These are phyloP conservation scores for Thunnus albacares DNA, from an alignment of 2,797 vertebrate genomes.

Conservation along the genomic window DNA sequence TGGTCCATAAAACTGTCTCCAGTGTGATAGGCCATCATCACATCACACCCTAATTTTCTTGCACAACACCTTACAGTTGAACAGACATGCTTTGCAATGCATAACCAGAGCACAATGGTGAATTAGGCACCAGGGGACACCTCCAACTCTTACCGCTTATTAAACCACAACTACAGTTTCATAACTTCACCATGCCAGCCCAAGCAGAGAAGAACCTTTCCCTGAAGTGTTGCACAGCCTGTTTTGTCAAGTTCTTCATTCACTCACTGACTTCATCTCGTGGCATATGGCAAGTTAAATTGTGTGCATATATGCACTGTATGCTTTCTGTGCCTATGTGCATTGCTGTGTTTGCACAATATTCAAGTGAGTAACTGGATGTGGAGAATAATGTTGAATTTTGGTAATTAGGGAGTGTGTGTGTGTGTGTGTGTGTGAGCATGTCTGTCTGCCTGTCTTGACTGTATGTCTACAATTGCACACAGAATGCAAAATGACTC, in stretches of 20 bases:
- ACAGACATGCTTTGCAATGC: constrained; percentile 72
- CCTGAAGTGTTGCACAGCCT: constrained; percentile 33
- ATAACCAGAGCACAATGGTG: constrained; percentile 62
- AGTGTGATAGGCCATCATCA: constrained; percentile 70
- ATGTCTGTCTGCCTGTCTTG: constrained; percentile 49
- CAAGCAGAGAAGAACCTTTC: constrained; percentile 59
- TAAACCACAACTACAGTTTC: constrained; percentile 63
- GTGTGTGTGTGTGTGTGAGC: constrained; percentile 16
- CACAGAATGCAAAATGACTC: constrained; percentile 76
- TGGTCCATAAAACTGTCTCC: constrained; percentile 74
- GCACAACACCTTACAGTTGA: constrained; percentile 77
- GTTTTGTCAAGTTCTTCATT: constrained; percentile 47
- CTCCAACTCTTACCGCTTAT: constrained; percentile 65
- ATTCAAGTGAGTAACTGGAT: constrained; percentile 39
- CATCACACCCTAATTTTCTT: constrained; percentile 73
- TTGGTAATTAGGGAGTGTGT: constrained; percentile 58
- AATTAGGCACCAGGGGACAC: constrained; percentile 73
- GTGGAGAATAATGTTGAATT: constrained; percentile 51
- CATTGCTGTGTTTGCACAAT: constrained; percentile 51
- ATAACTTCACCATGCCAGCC: constrained; percentile 52
- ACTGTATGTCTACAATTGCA: constrained; percentile 54
- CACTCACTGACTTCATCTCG: constrained; percentile 20
- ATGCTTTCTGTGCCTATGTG: constrained; percentile 27
- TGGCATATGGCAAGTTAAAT: constrained; percentile 46
- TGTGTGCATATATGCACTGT: constrained; percentile 18